Conservation (phyloP, 2,113 vertebrate genomes). For the Forbesichthys agassizii region DNA sequence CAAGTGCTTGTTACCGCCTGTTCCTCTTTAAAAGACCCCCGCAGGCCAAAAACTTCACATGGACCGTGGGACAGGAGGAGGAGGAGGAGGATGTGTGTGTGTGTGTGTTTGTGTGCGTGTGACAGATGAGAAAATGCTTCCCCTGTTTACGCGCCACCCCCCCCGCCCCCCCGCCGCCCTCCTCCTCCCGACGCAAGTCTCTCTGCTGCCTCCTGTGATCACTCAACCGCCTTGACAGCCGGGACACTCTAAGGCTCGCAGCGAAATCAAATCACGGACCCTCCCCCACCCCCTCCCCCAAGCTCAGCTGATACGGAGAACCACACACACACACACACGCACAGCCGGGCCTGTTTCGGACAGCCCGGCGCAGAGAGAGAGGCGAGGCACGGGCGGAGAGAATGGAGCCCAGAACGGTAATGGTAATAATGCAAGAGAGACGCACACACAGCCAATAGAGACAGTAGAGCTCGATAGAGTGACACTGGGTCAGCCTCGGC, state of each 20-base stretch:
- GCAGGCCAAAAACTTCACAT: constrained; percentile 23
- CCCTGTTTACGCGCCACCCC: neutral
- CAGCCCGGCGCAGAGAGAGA: neutral
- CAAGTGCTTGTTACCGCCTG: neutral
- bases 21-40: constrained; percentile 29
- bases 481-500: constrained; percentile 42
- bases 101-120: neutral
- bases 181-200: constrained; percentile 32
- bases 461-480: constrained; percentile 29
- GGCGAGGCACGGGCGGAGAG: neutral
- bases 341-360: neutral
- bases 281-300: neutral
- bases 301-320: neutral
- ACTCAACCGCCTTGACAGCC: constrained; percentile 20
- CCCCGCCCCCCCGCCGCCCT: too few species aligned
- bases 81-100: neutral
- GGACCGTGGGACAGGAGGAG: constrained; percentile 15
- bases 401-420: neutral
- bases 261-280: constrained; percentile 19
- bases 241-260: constrained; percentile 14
- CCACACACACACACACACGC: neutral
- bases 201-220: constrained; percentile 37
- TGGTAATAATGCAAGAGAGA: constrained; percentile 13
- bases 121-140: constrained; percentile 42
- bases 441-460: constrained; percentile 11